Base-by-base conservation (phyloP, 92 coral and sea anemone species). In the Palythoa grandis region DNA sequence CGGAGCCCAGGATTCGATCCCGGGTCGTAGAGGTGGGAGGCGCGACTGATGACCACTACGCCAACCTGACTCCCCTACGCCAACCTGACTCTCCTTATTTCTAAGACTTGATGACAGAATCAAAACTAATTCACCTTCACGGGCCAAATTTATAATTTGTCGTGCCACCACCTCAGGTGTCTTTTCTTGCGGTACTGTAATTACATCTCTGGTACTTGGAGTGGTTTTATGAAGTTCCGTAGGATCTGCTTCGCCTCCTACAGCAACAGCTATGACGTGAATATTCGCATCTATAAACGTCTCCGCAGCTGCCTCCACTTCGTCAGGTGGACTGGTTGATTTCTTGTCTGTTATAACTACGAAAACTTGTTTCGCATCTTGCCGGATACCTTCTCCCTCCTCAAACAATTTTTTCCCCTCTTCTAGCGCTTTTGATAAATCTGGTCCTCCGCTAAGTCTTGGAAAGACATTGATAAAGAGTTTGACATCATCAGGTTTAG, bases 331-430 rank as follows among this genome's bases (percentile, higher is more conserved):
- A 61, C 89, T 91, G 47, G 57, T 70, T 11, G 96, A 88, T 29
- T 67, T 87, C 83, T 91, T 89, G 84, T 93, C 94, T 52, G 90
- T 91, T 23, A 87, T 86, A 13, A 93, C 90, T 9, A 93, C 92
- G 52, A 93, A 79, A 11, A 93, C 91, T 63, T 91, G 89, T 83
- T 60, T 52, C 47, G 93, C 88, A 78, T 87, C 67, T 11, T 39
- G 57, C 40, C 93, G 86, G 40, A 65, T 91, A 39, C 91, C 91
- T 37, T 87, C 90, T 50, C 91, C 85, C 5, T 22, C 82, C 86
- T 86, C 89, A 84, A 95, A 94, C 25, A 95, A 88, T 24, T 94
- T 86, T 77, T 83, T 91, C 19, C 91, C 91, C 52, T 92, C 92
- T 24, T 89, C 85, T 19, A 95, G 82, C 3, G 95, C 95, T 68